Evolutionary conservation across 2,888 invertebrate species (phyloP), one percentile per base, ranked within the genome.

Genomic region (Eupithecia centaureata): DNA sequence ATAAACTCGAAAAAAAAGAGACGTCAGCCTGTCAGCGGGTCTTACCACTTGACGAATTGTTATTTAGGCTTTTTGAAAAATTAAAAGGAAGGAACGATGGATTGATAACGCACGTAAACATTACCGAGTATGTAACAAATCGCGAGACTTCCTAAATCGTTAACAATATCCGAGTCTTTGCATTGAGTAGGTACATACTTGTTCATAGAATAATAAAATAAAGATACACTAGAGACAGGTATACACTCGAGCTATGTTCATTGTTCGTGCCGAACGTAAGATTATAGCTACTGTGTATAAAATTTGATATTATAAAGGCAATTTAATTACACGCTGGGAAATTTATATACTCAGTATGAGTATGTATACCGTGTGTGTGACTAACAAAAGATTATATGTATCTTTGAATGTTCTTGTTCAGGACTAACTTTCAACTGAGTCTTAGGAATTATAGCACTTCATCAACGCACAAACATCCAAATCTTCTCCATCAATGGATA

Each of bases 1-100:
- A 75, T 74, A 75, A 74, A 73, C 63, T 67, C 64, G 64, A 67
- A 64, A 74, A 63, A 73, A 70, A 67, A 67, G 61, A 61, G 63
- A 60, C 61, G 63, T 67, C 70, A 64, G 66, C 66, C 67, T 22
- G 65, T 63, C 66, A 61, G 64, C 61, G 61, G 63, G 60, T 52
- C 27, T 62, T 59, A 42, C 32, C 61, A 35, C 69, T 68, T 70
- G 67, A 65, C 63, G 52, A 70, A 69, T 35, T 68, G 68, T 63
- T 64, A 25, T 72, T 60, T 70, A 61, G 70, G 65, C 59, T 74
- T 71, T 74, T 75, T 59, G 62, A 35, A 67, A 61, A 60, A 63
- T 71, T 70, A 61, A 62, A 63, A 61, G 25, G 61, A 61, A 18
- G 61, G 63, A 71, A 72, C 65, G 65, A 68, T 67, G 61, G 58